Percentiles rank a stretch among this genome's conserved stretches.
Evolutionary conservation across 1,140 invertebrate species (phyloP).

Genomic region (Panagrolaimus sp.): DNA sequence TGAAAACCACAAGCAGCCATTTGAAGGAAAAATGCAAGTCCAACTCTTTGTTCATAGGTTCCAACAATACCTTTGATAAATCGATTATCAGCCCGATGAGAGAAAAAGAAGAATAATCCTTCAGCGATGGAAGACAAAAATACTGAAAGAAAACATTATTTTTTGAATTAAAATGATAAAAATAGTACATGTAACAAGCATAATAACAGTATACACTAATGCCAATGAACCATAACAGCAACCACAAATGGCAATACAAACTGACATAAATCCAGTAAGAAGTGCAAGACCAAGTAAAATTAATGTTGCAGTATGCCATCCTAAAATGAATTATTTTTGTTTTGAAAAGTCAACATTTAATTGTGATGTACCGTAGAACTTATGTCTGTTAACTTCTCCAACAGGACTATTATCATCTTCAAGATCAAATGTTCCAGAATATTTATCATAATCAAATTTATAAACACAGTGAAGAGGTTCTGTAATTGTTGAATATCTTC

Average conservation of each 20-base stretch:
- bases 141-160: constrained; percentile 30
- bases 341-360: neutral
- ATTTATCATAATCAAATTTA: constrained; percentile 58
- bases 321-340: constrained; percentile 20
- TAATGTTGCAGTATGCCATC: constrained; percentile 55
- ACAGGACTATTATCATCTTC: constrained; percentile 58
- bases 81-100: constrained; percentile 55
- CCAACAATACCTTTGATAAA: constrained; percentile 58
- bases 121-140: constrained; percentile 54
- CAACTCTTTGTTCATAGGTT: constrained; percentile 58
- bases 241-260: constrained; percentile 50
- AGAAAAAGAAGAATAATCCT: constrained; percentile 57
- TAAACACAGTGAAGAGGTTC: constrained; percentile 58
- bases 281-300: constrained; percentile 51
- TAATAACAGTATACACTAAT: constrained; percentile 49
- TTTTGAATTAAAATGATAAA: too few relatives aligned
- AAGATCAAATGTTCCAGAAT: constrained; percentile 57
- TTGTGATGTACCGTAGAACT: constrained; percentile 47
- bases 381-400: constrained; percentile 57
- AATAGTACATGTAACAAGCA: constrained; percentile 52
- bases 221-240: constrained; percentile 55
- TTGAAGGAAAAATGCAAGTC: constrained; percentile 54
- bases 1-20: constrained; percentile 56
- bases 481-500: constrained; percentile 53
- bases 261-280: constrained; percentile 48